These are phyloP conservation scores for Trissoscelio sp. DNA, from an alignment of 2,888 invertebrate genomes.

Conservation along the genomic window DNA sequence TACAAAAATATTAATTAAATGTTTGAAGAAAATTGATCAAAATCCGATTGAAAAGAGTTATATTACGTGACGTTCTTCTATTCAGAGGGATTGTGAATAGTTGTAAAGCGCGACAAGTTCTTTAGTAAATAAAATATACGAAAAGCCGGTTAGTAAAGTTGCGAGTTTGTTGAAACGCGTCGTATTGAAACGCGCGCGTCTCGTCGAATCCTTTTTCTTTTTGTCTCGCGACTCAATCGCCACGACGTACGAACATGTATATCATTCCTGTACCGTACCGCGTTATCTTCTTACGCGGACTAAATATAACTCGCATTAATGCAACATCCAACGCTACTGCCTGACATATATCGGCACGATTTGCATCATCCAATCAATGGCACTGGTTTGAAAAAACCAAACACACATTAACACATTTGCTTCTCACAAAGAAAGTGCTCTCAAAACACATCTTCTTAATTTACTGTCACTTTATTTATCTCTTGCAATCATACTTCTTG, in stretches of 20 bases:
- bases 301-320: constrained; percentile 64
- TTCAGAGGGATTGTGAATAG: background rate
- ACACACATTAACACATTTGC: no score
- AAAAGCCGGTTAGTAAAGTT: background rate
- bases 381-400: no score
- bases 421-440: no score
- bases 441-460: no score
- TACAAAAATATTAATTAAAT: no score
- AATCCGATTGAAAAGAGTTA: background rate
- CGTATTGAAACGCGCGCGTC: background rate
- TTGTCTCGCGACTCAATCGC: constrained; percentile 26
- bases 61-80: background rate
- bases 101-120: background rate
- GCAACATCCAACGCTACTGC: constrained; percentile 31
- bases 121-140: background rate
- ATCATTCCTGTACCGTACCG: constrained; percentile 36
- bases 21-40: no score
- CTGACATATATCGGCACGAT: constrained; percentile 35
- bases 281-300: constrained; percentile 56
- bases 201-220: constrained; percentile 17
- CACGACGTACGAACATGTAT: constrained; percentile 40
- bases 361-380: constrained; percentile 54
- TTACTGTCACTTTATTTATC: no score
- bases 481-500: no score
- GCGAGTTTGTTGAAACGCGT: background rate